Evolutionary conservation across 92 coral and sea anemone species (phyloP).

Genomic region (Porites lobata): DNA sequence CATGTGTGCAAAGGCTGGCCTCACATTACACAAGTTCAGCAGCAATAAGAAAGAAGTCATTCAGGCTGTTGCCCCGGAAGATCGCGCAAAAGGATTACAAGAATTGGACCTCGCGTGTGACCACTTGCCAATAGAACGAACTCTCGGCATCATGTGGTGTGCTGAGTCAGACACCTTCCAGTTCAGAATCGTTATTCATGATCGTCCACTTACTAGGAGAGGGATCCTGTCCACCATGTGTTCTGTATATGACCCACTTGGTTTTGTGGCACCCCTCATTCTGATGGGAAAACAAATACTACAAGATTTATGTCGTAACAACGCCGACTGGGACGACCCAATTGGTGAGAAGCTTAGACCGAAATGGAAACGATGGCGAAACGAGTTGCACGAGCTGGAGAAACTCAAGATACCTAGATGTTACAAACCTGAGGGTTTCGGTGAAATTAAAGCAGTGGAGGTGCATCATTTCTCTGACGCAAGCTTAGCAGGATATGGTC

Average conservation of each 20-base stretch:
- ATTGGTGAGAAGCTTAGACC: conserved; percentile 33
- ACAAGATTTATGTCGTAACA: conserved; percentile 58
- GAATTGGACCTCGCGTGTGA: conserved; percentile 48
- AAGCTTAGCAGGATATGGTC: no score
- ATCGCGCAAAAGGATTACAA: conserved; percentile 61
- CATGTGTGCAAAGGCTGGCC: conserved; percentile 75
- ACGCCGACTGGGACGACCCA: conserved; percentile 62
- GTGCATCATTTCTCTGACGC: no score
- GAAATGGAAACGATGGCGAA: conserved; percentile 60
- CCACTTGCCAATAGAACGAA: conserved; percentile 54
- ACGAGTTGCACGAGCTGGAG: conserved; percentile 33
- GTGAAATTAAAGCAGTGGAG: no score
- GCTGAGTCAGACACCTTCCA: conserved; percentile 59
- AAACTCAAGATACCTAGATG: background rate
- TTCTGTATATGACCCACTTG: conserved; percentile 64
- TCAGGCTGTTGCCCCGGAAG: conserved; percentile 53
- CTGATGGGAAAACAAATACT: conserved; percentile 67
- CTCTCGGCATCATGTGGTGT: conserved; percentile 67
- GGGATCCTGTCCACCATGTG: conserved; percentile 66
- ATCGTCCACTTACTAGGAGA: conserved; percentile 60
- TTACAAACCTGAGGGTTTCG: no score
- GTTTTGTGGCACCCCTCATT: conserved; percentile 60
- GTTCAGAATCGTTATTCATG: conserved; percentile 66
- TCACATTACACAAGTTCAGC: conserved; percentile 61
- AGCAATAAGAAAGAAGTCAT: conserved; percentile 54